Evolutionary conservation across 2,797 vertebrate genomes (phyloP).

Genomic region (Molossus molossus): DNA sequence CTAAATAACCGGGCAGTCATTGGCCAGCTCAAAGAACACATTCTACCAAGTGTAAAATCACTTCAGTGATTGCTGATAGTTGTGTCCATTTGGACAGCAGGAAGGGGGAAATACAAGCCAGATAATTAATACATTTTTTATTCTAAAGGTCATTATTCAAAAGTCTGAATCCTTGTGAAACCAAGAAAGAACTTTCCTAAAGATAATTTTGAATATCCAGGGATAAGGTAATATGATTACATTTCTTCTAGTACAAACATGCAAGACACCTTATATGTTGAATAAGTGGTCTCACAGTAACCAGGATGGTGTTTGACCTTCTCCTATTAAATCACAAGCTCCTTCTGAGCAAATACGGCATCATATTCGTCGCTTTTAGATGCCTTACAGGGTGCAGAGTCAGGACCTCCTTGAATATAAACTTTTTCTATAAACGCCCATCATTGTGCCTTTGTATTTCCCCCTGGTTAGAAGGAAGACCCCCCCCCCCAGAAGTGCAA

Average conservation of each 20-base stretch:
- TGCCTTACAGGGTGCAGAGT: not conserved
- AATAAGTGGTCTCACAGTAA: not conserved
- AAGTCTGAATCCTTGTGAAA: not conserved
- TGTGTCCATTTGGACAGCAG: not conserved
- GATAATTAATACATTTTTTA: not conserved
- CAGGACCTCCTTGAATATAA: too few relatives aligned
- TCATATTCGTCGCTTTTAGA: not conserved
- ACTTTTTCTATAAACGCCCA: not conserved
- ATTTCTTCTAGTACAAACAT: not conserved
- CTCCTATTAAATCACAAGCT: not conserved
- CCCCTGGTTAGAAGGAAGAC: not conserved
- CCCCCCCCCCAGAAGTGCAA: not conserved
- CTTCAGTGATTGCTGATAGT: not conserved
- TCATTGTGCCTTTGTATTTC: not conserved
- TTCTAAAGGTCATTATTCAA: not conserved
- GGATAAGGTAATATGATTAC: not conserved
- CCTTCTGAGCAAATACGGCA: not conserved
- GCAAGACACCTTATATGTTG: not conserved
- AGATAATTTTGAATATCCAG: conserved; percentile 22
- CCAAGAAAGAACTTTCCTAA: conserved; percentile 16
- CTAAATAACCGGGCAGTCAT: not conserved
- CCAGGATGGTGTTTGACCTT: not conserved
- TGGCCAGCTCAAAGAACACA: not conserved
- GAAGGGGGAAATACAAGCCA: not conserved
- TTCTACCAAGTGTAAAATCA: not conserved